Percentiles rank a stretch among this genome's conserved stretches.
These are phyloP conservation scores for Bujurquina vittata DNA, from an alignment of 2,113 vertebrate species.

Conservation along the genomic window DNA sequence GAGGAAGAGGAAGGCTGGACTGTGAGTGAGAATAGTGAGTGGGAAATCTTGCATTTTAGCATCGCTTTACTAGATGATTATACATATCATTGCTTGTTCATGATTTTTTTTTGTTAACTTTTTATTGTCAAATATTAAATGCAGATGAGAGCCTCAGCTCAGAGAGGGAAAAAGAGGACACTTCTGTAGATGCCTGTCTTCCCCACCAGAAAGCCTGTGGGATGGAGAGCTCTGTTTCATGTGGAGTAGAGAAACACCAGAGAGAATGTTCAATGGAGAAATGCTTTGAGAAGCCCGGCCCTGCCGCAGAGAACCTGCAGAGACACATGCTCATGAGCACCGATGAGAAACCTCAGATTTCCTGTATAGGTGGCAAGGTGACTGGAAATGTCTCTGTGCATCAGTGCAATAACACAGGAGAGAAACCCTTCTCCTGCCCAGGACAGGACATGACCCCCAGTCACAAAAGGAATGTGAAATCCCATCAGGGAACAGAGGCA, in stretches of 20 bases:
- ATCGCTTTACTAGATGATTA: not conserved
- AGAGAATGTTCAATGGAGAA: not conserved
- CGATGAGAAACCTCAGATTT: slow-evolving; percentile 36
- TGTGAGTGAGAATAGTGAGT: slow-evolving; percentile 69
- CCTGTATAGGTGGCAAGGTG: not conserved
- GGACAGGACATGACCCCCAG: not conserved
- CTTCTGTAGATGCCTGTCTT: not conserved
- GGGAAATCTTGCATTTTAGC: slow-evolving; percentile 15
- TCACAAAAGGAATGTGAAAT: slow-evolving; percentile 14
- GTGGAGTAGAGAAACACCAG: not conserved
- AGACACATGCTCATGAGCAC: not conserved
- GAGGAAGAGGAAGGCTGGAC: slow-evolving; percentile 68
- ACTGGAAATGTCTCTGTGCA: slow-evolving; percentile 12
- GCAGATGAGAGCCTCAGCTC: slow-evolving; percentile 43
- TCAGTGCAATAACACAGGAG: slow-evolving; percentile 35
- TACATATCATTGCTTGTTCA: not conserved
- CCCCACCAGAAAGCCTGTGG: slow-evolving; percentile 4
- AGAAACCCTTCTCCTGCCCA: not conserved
- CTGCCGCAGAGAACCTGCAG: not conserved
- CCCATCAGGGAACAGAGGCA: not conserved
- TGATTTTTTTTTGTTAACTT: not conserved
- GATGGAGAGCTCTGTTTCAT: slow-evolving; percentile 8
- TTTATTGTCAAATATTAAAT: slow-evolving; percentile 9
- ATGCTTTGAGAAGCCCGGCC: not conserved
- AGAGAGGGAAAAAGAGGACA: slow-evolving; percentile 25